Conservation (phyloP, 2,797 vertebrate genomes). For the Danio kyathit region DNA sequence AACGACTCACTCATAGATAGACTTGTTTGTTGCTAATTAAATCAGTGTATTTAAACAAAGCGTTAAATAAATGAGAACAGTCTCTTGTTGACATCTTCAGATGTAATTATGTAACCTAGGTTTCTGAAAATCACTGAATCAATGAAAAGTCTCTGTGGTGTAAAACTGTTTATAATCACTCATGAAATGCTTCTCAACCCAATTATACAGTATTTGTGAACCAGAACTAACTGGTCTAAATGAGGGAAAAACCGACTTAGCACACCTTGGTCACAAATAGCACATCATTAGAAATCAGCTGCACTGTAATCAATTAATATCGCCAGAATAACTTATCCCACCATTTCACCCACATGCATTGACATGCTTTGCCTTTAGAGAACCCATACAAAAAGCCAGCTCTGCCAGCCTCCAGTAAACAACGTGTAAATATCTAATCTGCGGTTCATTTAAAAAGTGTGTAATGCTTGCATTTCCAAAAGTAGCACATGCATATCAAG, state of each 20-base stretch:
- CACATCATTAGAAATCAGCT: background rate
- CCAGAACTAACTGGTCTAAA: background rate
- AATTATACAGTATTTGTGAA: background rate
- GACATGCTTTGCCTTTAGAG: conserved; percentile 13
- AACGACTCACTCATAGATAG: background rate
- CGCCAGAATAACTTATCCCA: background rate
- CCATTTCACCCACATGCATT: conserved; percentile 13
- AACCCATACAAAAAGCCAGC: conserved; percentile 5
- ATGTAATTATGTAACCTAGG: background rate
- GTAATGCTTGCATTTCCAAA: conserved; percentile 26
- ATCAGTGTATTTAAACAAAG: background rate
- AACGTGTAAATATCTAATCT: conserved; percentile 16
- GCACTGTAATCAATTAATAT: background rate
- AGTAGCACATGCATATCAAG: conserved; percentile 50
- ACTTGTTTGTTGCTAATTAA: background rate
- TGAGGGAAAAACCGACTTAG: conserved; percentile 11
- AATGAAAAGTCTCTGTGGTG: background rate
- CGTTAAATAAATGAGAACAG: background rate
- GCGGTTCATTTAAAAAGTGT: conserved; percentile 29
- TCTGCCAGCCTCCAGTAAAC: conserved; percentile 8
- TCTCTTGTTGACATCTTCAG: background rate
- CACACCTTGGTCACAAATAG: background rate
- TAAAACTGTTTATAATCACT: background rate
- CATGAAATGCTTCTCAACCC: background rate
- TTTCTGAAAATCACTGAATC: background rate